A percentile compares a stretch with the other conserved stretches of the same genome.
Evolutionary conservation across 2,113 vertebrate species (phyloP).

Genomic region (Daboia siamensis): DNA sequence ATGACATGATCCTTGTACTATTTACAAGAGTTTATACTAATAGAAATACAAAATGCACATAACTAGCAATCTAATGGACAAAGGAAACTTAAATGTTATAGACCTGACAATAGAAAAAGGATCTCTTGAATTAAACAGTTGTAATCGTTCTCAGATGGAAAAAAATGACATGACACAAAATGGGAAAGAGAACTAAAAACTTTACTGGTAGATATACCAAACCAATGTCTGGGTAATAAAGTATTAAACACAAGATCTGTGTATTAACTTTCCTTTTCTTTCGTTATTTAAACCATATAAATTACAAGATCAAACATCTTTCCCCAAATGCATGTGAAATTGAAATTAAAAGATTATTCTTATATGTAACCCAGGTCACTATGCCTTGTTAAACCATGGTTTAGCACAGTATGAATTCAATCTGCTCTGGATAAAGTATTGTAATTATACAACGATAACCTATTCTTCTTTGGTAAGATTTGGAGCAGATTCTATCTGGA

Average conservation of each 20-base stretch:
- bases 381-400: background rate
- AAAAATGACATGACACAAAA: background rate
- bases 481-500: background rate
- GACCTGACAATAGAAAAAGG: background rate
- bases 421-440: background rate
- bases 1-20: background rate
- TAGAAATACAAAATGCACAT: background rate
- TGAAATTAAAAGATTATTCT: background rate
- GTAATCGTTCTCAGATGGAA: background rate
- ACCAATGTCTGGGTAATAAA: background rate
- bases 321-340: background rate
- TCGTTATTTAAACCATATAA: background rate
- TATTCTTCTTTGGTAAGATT: background rate
- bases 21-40: background rate
- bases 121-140: background rate
- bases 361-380: background rate
- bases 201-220: background rate
- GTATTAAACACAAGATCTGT: background rate
- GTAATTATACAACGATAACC: background rate
- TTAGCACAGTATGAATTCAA: background rate
- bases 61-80: background rate
- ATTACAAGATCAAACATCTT: background rate
- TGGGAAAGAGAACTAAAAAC: background rate
- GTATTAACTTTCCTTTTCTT: background rate
- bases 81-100: background rate